These are phyloP conservation scores for Luidia sarsii DNA, from an alignment of 53 echinoderm and acorn worm genomes.

Conservation along the genomic window DNA sequence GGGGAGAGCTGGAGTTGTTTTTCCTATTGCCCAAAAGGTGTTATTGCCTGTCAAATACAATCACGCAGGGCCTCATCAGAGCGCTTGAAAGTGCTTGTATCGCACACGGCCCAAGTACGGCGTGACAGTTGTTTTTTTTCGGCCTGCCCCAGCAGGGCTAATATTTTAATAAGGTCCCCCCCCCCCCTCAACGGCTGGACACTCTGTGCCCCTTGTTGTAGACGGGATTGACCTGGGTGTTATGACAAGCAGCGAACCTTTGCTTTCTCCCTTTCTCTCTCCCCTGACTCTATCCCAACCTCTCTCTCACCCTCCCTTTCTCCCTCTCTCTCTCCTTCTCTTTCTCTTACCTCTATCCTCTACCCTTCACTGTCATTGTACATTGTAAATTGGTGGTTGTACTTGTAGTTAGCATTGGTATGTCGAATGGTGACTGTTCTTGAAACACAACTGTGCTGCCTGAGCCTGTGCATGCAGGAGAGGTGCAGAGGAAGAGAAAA, in stretches of 20 bases:
- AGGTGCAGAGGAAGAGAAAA: no score
- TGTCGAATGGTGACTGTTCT: no score
- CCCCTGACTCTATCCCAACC: no score
- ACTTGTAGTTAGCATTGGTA: no score
- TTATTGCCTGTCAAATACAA: constrained; percentile 43
- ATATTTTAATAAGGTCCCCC: constrained; percentile 41
- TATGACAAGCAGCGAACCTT: constrained; percentile 21
- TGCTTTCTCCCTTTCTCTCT: not conserved
- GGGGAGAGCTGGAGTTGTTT: not conserved
- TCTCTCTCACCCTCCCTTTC: no score
- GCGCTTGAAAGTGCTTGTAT: constrained; percentile 18
- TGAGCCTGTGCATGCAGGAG: no score
- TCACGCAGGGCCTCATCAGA: constrained; percentile 28
- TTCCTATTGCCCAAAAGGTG: constrained; percentile 34
- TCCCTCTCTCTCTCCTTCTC: no score
- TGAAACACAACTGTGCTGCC: no score
- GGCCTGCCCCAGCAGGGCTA: constrained; percentile 28
- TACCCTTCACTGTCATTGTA: no score
- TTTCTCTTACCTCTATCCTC: no score
- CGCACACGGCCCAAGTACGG: not conserved
- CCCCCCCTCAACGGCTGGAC: no score
- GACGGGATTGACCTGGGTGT: constrained; percentile 42
- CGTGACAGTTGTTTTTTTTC: constrained; percentile 40
- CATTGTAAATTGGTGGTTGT: no score
- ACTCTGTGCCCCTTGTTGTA: constrained; percentile 2